These are phyloP conservation scores for Pseudochromis fuscus DNA, from an alignment of 2,797 vertebrate genomes.

Conservation along the genomic window DNA sequence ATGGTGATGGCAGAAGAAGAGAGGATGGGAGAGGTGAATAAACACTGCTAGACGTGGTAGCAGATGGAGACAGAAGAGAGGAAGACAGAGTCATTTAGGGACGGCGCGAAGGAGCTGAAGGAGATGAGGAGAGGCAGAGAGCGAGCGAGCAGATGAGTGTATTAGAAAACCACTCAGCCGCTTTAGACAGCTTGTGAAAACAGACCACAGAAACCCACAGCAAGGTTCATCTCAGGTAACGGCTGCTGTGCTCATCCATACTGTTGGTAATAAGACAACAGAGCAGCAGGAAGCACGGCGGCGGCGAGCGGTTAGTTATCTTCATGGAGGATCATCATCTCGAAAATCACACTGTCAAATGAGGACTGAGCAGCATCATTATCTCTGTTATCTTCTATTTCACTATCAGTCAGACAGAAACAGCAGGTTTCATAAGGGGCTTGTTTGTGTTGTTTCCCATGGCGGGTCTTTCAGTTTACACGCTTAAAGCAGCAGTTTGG, in stretches of 20 bases:
- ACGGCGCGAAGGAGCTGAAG: conserved; percentile 41
- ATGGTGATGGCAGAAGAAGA: conserved; percentile 63
- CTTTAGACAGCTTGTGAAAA: conserved; percentile 65
- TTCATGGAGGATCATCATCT: not conserved
- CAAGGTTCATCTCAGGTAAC: conserved; percentile 70
- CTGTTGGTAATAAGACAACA: conserved; percentile 37
- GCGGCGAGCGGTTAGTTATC: conserved; percentile 20
- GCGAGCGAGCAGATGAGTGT: conserved; percentile 55
- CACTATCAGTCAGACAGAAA: conserved; percentile 15
- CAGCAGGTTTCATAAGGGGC: not conserved
- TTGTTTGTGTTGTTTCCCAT: not conserved
- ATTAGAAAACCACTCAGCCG: conserved; percentile 66
- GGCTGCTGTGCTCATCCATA: conserved; percentile 33
- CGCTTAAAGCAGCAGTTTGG: too few relatives aligned
- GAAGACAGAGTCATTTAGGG: conserved; percentile 65
- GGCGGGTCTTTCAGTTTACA: too few relatives aligned
- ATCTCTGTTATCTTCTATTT: not conserved
- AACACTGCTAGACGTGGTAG: conserved; percentile 30
- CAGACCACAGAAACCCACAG: conserved; percentile 52
- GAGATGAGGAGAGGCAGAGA: conserved; percentile 53
- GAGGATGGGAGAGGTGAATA: conserved; percentile 39
- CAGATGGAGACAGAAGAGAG: conserved; percentile 66
- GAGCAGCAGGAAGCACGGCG: not conserved
- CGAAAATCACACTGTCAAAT: conserved; percentile 21
- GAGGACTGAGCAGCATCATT: not conserved